A percentile compares a stretch with the other conserved stretches of the same genome.
phyloP scores from a whole-genome alignment of 2,113 vertebrate species.

The Chionodraco myersi region DNA sequence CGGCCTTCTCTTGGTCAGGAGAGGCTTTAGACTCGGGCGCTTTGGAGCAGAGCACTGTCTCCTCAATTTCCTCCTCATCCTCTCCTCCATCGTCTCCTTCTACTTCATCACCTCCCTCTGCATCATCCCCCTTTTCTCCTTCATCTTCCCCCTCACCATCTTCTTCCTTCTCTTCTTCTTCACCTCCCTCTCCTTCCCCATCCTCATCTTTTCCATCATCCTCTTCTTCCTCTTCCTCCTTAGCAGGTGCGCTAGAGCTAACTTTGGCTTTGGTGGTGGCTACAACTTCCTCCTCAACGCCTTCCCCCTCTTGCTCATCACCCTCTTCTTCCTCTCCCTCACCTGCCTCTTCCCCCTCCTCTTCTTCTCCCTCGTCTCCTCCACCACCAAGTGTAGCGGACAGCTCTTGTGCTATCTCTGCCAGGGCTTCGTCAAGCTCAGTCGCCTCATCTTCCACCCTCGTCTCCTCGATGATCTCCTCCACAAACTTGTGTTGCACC shows the following conservation, averaged over 20 bases:
- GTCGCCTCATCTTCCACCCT: slow-evolving; percentile 94
- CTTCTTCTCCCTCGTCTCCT: slow-evolving; percentile 81
- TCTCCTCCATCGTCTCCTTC: slow-evolving; percentile 67
- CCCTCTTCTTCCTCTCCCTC: slow-evolving; percentile 70
- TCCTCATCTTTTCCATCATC: slow-evolving; percentile 80
- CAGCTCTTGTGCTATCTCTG: slow-evolving; percentile 89
- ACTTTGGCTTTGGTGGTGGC: slow-evolving; percentile 76
- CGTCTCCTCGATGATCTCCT: slow-evolving; percentile 98
- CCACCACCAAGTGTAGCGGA: slow-evolving; percentile 78
- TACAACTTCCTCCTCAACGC: slow-evolving; percentile 68
- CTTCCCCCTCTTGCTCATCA: slow-evolving; percentile 54
- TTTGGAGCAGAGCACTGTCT: slow-evolving; percentile 76
- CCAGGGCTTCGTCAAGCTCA: slow-evolving; percentile 90
- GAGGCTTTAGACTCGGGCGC: slow-evolving; percentile 78
- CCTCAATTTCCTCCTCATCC: slow-evolving; percentile 66
- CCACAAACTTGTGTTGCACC: slow-evolving; percentile 98
- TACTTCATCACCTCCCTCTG: slow-evolving; percentile 66
- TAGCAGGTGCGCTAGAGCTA: slow-evolving; percentile 72
- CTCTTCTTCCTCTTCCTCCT: slow-evolving; percentile 85
- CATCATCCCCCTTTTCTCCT: slow-evolving; percentile 57
- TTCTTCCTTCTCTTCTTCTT: slow-evolving; percentile 77
- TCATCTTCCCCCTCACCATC: slow-evolving; percentile 70
- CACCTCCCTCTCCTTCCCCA: slow-evolving; percentile 84
- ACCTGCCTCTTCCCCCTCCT: slow-evolving; percentile 68
- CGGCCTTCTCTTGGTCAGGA: slow-evolving; percentile 77